Percentiles rank a stretch among this genome's conserved stretches.
Evolutionary conservation across 2,113 vertebrate genomes (phyloP).

Genomic region (Chelonoidis abingdonii): DNA sequence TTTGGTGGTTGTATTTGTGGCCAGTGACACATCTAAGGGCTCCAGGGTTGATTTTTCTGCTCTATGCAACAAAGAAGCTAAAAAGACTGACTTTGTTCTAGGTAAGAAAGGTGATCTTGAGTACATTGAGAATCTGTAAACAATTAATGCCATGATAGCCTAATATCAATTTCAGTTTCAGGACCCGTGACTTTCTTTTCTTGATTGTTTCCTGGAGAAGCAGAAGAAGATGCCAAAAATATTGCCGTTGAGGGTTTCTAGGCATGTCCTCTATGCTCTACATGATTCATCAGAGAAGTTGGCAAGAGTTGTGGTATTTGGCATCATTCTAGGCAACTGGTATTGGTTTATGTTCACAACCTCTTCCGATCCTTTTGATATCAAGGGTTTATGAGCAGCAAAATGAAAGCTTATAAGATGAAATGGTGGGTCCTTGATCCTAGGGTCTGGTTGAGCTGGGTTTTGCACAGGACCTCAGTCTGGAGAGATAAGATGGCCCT

Average conservation of each 20-base stretch:
- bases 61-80: too few species aligned
- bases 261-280: background rate
- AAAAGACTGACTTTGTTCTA: too few species aligned
- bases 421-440: background rate
- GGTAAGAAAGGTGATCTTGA: too few species aligned
- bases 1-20: too few species aligned
- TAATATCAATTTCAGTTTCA: too few species aligned
- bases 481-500: background rate
- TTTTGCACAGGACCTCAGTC: background rate
- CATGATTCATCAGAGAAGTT: background rate
- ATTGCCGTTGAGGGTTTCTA: background rate
- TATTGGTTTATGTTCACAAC: background rate
- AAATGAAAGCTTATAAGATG: background rate
- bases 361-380: background rate
- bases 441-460: background rate
- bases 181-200: background rate
- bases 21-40: too few species aligned
- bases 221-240: background rate
- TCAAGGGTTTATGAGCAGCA: background rate
- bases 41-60: too few species aligned
- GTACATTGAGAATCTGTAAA: too few species aligned
- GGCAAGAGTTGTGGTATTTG: background rate
- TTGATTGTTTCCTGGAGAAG: background rate
- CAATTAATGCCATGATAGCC: too few species aligned
- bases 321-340: background rate